Conservation (phyloP, 2,888 invertebrate species). For the Diaphora mendica region DNA sequence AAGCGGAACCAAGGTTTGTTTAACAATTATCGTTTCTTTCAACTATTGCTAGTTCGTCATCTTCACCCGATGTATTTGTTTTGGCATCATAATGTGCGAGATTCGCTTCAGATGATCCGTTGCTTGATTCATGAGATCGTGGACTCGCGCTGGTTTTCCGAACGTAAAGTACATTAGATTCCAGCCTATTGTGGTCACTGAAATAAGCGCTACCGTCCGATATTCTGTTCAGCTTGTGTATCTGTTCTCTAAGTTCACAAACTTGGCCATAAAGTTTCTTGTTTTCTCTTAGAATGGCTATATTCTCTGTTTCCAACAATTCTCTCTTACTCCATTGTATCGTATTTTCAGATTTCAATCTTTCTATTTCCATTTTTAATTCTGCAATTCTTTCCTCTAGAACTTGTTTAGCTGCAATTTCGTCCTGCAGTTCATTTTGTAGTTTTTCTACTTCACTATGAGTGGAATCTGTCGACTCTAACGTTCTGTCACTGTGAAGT, state of each 20-base stretch:
- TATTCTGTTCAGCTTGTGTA: slow-evolving; percentile 80
- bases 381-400: slow-evolving; percentile 80
- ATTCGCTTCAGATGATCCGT: slow-evolving; percentile 79
- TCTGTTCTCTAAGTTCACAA: slow-evolving; percentile 80
- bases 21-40: slow-evolving; percentile 66
- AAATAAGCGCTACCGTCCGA: slow-evolving; percentile 77
- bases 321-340: slow-evolving; percentile 97
- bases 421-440: slow-evolving; percentile 81
- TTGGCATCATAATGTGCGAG: slow-evolving; percentile 73
- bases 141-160: slow-evolving; percentile 78
- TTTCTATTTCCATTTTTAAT: slow-evolving; percentile 89
- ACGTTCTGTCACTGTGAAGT: slow-evolving; percentile 73
- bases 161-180: slow-evolving; percentile 76
- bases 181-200: slow-evolving; percentile 63
- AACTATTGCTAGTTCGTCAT: slow-evolving; percentile 80
- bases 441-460: slow-evolving; percentile 80
- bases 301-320: slow-evolving; percentile 95
- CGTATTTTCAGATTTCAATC: slow-evolving; percentile 96
- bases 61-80: slow-evolving; percentile 80
- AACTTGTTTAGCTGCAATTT: slow-evolving; percentile 80
- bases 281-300: slow-evolving; percentile 94
- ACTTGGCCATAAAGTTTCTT: slow-evolving; percentile 90
- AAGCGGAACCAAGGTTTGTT: slow-evolving; percentile 30
- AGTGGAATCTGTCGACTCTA: slow-evolving; percentile 81
- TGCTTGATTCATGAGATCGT: slow-evolving; percentile 79